Evolutionary conservation across 2,888 invertebrate species (phyloP).

Genomic region (Axea sp.): DNA sequence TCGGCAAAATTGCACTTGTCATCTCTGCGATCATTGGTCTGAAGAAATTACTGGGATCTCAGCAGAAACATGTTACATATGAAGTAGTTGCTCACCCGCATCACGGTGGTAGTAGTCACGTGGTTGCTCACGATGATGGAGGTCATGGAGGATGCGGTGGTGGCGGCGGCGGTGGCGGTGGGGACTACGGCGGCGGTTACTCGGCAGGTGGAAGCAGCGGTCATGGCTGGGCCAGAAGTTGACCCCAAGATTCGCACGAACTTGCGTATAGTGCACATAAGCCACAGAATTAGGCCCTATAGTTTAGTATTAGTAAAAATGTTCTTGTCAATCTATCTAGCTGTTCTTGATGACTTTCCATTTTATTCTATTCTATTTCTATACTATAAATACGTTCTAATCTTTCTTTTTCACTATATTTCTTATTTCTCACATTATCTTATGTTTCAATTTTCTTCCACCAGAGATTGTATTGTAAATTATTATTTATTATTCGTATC

Average conservation of each 20-base stretch:
- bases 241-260: constrained; percentile 81
- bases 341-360: constrained; percentile 30
- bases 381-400: constrained; percentile 34
- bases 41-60: constrained; percentile 91
- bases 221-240: constrained; percentile 83
- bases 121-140: constrained; percentile 84
- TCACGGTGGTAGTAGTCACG: constrained; percentile 81
- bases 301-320: constrained; percentile 61
- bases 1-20: constrained; percentile 91
- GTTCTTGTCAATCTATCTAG: constrained; percentile 53
- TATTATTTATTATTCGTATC: constrained; percentile 21
- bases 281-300: constrained; percentile 80
- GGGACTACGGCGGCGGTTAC: constrained; percentile 82
- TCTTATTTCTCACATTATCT: constrained; percentile 15
- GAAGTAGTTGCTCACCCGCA: constrained; percentile 88
- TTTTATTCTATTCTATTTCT: constrained; percentile 46
- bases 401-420: constrained; percentile 9
- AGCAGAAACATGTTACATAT: constrained; percentile 87
- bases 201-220: constrained; percentile 78
- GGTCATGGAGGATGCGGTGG: constrained; percentile 80
- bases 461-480: constrained; percentile 22
- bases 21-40: constrained; percentile 90
- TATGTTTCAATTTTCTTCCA: constrained; percentile 15
- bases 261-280: constrained; percentile 85
- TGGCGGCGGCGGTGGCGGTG: constrained; percentile 82